Percentiles rank a stretch among this genome's conserved stretches.
Evolutionary conservation across 2,113 vertebrate species (phyloP).

Genomic region (Centropus bengalensis): DNA sequence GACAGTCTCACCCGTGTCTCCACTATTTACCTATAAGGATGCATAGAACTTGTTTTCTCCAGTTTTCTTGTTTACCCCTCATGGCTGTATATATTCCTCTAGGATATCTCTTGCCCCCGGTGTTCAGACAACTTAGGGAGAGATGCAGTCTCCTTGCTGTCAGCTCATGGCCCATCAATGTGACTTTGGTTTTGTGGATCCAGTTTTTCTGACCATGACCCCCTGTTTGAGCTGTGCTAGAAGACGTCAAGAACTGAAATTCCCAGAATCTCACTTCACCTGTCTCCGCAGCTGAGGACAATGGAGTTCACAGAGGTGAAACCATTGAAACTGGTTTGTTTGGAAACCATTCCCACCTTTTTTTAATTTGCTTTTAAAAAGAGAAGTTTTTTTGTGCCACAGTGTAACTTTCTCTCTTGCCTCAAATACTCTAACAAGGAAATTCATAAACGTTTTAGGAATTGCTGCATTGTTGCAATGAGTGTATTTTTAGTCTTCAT

Average conservation of each 20-base stretch:
- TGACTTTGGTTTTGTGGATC: neutral
- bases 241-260: neutral
- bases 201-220: neutral
- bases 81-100: neutral
- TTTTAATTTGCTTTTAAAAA: neutral
- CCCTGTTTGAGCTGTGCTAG: neutral
- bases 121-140: neutral
- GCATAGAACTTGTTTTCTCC: neutral
- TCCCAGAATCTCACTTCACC: neutral
- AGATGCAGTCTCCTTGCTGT: neutral
- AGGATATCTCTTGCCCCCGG: neutral
- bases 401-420: neutral
- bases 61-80: neutral
- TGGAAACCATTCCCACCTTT: neutral
- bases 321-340: neutral
- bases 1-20: neutral
- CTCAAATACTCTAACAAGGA: neutral
- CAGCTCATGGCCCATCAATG: neutral
- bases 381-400: neutral
- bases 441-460: slow-evolving; percentile 48
- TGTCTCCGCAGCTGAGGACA: neutral
- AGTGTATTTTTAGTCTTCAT: slow-evolving; percentile 59
- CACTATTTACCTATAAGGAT: neutral
- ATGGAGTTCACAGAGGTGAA: neutral
- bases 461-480: neutral